These are phyloP conservation scores for Prunella himalayana DNA, from an alignment of 2,113 vertebrate genomes.

Conservation along the genomic window DNA sequence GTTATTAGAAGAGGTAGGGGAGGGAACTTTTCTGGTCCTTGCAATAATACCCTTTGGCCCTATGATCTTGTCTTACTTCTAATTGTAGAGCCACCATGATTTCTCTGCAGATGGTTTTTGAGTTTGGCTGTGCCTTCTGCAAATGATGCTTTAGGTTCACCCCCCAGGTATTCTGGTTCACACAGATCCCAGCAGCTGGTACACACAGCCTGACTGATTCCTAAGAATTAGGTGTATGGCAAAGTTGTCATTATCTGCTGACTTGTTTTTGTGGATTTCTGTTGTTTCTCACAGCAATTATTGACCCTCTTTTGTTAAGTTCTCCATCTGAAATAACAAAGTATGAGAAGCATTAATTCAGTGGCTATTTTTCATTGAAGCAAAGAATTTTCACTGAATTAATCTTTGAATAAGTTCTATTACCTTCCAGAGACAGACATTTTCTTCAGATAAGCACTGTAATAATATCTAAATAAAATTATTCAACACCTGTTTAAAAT, in stretches of 20 bases:
- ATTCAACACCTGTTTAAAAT: not conserved
- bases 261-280: not conserved
- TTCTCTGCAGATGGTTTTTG: not conserved
- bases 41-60: not conserved
- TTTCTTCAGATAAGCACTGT: conserved; percentile 4
- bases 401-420: not conserved
- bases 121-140: not conserved
- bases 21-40: not conserved
- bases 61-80: not conserved
- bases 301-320: not conserved
- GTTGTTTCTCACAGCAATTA: not conserved
- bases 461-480: conserved; percentile 8
- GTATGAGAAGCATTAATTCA: not conserved
- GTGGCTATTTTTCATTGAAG: not conserved
- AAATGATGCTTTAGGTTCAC: not conserved
- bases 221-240: not conserved
- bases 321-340: not conserved
- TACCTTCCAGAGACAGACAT: not conserved
- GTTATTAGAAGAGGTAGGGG: not conserved
- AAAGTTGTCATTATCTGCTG: not conserved
- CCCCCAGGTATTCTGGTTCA: not conserved
- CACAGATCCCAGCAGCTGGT: not conserved
- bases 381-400: not conserved
- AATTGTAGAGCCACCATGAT: rapidly evolving
- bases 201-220: rapidly evolving